Percentiles rank a stretch among this genome's conserved stretches.
Conservation (phyloP, 37 sponge, comb jelly and placozoan genomes). For the Chondrilla cf. caribensis region DNA sequence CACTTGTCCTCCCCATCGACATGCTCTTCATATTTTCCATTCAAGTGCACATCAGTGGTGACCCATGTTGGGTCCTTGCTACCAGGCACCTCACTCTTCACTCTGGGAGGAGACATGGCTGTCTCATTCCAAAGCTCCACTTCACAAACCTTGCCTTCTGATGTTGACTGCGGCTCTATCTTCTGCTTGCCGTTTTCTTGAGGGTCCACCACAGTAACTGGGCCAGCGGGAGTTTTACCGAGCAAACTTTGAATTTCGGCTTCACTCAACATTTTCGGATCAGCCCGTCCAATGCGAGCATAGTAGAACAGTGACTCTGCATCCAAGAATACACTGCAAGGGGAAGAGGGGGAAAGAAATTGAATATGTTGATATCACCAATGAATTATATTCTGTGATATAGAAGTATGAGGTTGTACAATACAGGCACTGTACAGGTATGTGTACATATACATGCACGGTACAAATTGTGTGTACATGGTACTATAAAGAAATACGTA, state of each 20-base stretch:
- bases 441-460: neutral
- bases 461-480: neutral
- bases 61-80: neutral
- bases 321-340: constrained; percentile 64
- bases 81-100: neutral
- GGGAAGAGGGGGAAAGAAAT: neutral
- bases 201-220: neutral
- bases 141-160: neutral
- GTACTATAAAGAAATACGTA: neutral
- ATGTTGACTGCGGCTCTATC: neutral
- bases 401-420: too few species aligned
- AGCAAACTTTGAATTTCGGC: constrained; percentile 58
- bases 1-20: too few species aligned
- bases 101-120: neutral
- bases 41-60: neutral
- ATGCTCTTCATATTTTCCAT: too few species aligned
- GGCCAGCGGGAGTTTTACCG: neutral
- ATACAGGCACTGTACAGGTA: neutral
- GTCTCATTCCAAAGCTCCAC: neutral
- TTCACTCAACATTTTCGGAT: constrained; percentile 26
- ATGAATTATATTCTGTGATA: too few species aligned
- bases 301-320: constrained; percentile 68
- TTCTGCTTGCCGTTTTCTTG: too few species aligned
- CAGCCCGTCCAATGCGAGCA: constrained; percentile 22
- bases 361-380: neutral